A percentile compares a stretch with the other conserved stretches of the same genome.
phyloP scores from a whole-genome alignment of 2,113 vertebrate species.

The Symphodus melops region DNA sequence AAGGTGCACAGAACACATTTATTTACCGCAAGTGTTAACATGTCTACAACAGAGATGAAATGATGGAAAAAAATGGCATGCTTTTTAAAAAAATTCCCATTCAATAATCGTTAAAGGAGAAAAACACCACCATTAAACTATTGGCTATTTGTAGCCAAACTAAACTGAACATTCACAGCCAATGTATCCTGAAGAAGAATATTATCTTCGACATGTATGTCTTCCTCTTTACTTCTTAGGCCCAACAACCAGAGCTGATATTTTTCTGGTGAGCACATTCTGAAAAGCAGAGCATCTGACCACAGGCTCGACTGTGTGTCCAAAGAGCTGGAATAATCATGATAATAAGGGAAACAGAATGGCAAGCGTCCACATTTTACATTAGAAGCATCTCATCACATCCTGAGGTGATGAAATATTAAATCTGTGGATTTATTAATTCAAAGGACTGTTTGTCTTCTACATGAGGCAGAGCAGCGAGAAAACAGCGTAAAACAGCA shows the following conservation, averaged over 20 bases:
- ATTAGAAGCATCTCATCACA: conserved; percentile 14
- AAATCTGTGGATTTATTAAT: conserved; percentile 40
- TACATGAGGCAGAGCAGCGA: conserved; percentile 3
- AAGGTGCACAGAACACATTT: too few relatives aligned
- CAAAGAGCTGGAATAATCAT: neutral
- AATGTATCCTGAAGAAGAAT: too few relatives aligned
- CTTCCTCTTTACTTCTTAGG: neutral
- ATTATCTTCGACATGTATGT: too few relatives aligned
- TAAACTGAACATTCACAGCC: too few relatives aligned
- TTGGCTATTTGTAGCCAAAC: too few relatives aligned
- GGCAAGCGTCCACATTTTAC: conserved; percentile 5
- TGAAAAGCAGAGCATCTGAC: neutral
- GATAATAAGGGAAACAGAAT: conserved; percentile 12
- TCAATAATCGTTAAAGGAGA: too few relatives aligned
- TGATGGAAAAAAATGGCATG: too few relatives aligned
- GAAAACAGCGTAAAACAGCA: conserved; percentile 10
- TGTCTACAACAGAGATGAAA: too few relatives aligned
- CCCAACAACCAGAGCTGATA: neutral
- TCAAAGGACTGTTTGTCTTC: conserved; percentile 13
- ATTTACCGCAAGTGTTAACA: too few relatives aligned
- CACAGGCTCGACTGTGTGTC: neutral
- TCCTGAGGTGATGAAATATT: conserved; percentile 33
- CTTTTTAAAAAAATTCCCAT: too few relatives aligned
- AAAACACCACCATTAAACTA: too few relatives aligned
- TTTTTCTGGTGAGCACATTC: neutral